Evolutionary conservation across 2,888 invertebrate species (phyloP), one percentile per base, ranked within the genome.

Genomic region (Galerucella calmariensis): DNA sequence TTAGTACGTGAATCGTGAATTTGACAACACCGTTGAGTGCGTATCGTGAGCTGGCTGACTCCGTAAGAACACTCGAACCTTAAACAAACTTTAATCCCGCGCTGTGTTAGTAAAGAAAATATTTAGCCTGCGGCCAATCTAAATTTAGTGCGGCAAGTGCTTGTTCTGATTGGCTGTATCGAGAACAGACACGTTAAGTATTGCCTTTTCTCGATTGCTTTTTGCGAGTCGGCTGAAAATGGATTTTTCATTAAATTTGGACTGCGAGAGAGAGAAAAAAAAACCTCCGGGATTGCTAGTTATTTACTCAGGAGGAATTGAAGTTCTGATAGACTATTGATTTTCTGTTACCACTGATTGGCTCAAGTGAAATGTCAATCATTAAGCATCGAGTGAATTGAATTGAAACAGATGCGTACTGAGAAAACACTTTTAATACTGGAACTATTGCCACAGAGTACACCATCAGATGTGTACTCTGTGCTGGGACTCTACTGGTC

Each of bases 81-180:
- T 86, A 79, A 83, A 83, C 85, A 87, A 87, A 88, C 87, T 87
- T 87, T 87, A 86, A 88, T 87, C 87, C 86, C 86, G 83, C 81
- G 82, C 83, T 85, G 87, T 86, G 87, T 87, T 87, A 86, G 86
- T 83, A 87, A 88, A 86, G 88, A 89, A 87, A 89, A 89, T 89
- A 89, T 88, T 89, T 88, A 87, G 88, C 87, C 88, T 83, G 83
- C 81, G 86, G 87, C 85, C 88, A 88, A 88, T 88, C 88, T 88
- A 89, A 89, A 88, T 88, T 88, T 86, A 83, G 83, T 81, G 83
- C 83, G 77, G 82, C 81, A 84, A 86, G 85, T 86, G 85, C 82
- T 77, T 76, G 80, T 83, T 82, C 85, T 86, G 86, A 86, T 86
- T 86, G 86, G 86, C 81, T 81, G 83, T 84, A 85, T 84, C 84